Evolutionary conservation across 1,140 invertebrate genomes (phyloP), one percentile per base, ranked within the genome.

Genomic region (Sinonovacula constricta): DNA sequence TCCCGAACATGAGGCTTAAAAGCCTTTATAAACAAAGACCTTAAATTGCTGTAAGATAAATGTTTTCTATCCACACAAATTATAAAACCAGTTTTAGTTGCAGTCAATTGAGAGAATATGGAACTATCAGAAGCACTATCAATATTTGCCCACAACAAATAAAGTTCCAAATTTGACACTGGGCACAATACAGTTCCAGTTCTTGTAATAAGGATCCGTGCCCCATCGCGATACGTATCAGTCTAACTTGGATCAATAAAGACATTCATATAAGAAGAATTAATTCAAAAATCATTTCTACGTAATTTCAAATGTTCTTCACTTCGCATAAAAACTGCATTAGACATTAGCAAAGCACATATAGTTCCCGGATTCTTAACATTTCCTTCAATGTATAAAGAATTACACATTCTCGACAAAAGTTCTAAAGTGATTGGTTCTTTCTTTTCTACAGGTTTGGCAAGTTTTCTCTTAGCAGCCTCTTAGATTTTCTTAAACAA

Each of bases 351-450:
- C n/a, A 14, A 68, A 18, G 49, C 26, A 68, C 56, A 78, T 26
- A 78, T 63, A n/a, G n/a, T n/a, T n/a, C n/a, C n/a, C 51, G 66
- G 74, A 75, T 75, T 63, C 26, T 65, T 63, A 14, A 75, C 2
- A 65, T 75, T 75, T 33, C n/a, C n/a, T n/a, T n/a, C n/a, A n/a
- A n/a, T n/a, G n/a, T n/a, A n/a, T n/a, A n/a, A n/a, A n/a, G n/a
- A n/a, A n/a, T n/a, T n/a, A n/a, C n/a, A n/a, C n/a, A n/a, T n/a
- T n/a, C n/a, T n/a, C n/a, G n/a, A n/a, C n/a, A n/a, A n/a, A n/a
- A n/a, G n/a, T n/a, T n/a, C n/a, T n/a, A n/a, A n/a, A n/a, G n/a
- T n/a, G n/a, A n/a, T n/a, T n/a, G n/a, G n/a, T n/a, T n/a, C n/a
- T n/a, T n/a, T n/a, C n/a, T n/a, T n/a, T n/a, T n/a, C n/a, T n/a